Base-by-base conservation (phyloP, 2,113 vertebrate genomes). In the Xenopus borealis region DNA sequence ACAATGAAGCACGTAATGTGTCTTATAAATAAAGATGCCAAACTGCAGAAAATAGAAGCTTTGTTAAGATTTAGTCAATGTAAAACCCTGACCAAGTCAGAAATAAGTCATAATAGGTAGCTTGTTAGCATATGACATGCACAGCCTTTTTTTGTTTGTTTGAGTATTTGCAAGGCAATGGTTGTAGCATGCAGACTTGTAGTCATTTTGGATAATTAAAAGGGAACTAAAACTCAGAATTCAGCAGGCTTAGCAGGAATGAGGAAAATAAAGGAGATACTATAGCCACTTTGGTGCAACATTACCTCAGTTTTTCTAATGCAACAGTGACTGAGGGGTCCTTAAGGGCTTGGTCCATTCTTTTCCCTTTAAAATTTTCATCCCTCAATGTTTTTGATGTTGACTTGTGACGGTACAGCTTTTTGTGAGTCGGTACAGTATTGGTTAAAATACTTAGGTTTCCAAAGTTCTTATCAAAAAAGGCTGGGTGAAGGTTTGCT, bases 261-360 rank as follows among this genome's bases (percentile, higher is more conserved):
- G 82, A 88, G 84, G 86, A 86, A 91, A 87, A 85, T 83, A 27
- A 63, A 91, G 85, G 85, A 90, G 86, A 85, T 83, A 88, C 92
- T 93, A 93, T 91, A 93, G 93, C 93, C 92, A 91, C 86, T 88
- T 91, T 92, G 93, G 94, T 93, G 92, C 92, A 95, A 93, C 93
- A 98, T 99, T 99, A 99, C 97, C 97, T 99, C 95, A 96, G 95
- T 95, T 98, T 99, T 90, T 99, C 96, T 93, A 96, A 98, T 92
- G 96, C 94, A 91, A 93, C 92, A 92, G 95, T 95, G 92, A 95
- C 93, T 85, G 93, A 88, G 83, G 96, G 90, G 89, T 97, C 94
- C 92, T 98, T 98, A 90, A 92, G 91, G 85, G 85, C 91, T 88
- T 94, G 94, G 79, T 98, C 96, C 81, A 89, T 86, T 82, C 91